Base-by-base conservation (phyloP, 2,113 vertebrate genomes). In the Cebidichthys violaceus region DNA sequence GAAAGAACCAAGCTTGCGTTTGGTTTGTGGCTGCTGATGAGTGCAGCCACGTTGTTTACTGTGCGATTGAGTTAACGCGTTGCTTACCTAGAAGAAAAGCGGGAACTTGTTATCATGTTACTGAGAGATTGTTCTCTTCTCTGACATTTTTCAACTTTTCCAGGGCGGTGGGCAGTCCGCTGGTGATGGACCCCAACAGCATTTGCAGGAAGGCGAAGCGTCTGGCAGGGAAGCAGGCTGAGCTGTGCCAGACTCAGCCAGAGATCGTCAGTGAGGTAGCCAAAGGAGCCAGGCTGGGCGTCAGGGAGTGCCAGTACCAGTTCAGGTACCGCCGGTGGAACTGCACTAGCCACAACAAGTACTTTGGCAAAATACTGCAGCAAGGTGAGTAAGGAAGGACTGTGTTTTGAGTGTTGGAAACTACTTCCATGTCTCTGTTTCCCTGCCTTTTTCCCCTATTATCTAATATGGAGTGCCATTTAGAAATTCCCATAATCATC, bases 151-250 rank as follows among this genome's bases (percentile, higher is more conserved):
- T 83, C 81, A 67, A 43, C 89, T 65, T 59, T 79, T 89, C 89
- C 92, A 99, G 98, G 98, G 98, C 98, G 57, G 97, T 99, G 94
- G 98, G 98, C 84, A 99, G 97, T 90, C 98, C 98, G 35, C 92
- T 99, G 95, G 97, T 99, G 92, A 99, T 99, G 98, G 98, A 99
- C 87, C 97, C 98, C 69, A 99, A 97, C 93, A 99, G 97, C 92
- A 99, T 99, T 93, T 99, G 98, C 93, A 96, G 97, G 91, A 99
- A 99, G 94, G 97, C 97, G 0, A 97, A 97, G 93, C 94, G 97
- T 22, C 93, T 99, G 92, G 97, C 96, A 0, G 97, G 97, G 70
- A 96, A 97, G 86, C 97, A 99, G 93, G 97, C 97, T 0, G 98
- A 99, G 87, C 89, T 99, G 90, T 99, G 98, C 92, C 98, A 98